Conservation (phyloP, 1,140 invertebrate species). For the Rhopalosiphum padi region DNA sequence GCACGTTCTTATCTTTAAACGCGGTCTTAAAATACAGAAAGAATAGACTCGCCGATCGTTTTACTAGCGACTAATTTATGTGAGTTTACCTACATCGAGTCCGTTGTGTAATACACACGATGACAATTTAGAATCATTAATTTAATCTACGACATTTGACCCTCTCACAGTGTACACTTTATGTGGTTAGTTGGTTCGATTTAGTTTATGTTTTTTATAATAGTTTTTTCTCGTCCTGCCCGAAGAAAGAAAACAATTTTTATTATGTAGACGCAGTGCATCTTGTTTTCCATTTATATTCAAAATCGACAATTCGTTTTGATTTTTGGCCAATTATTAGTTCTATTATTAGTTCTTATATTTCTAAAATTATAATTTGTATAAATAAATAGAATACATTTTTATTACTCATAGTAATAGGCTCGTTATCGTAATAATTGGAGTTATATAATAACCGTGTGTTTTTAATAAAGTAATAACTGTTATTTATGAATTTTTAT, state of each 20-base stretch:
- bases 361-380: not conserved
- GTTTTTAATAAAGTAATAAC: not conserved
- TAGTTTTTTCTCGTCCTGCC: not conserved
- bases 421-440: not conserved
- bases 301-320: not conserved
- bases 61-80: conserved; percentile 24
- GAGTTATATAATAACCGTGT: not conserved
- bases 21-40: not conserved
- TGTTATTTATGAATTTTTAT: not conserved
- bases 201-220: not conserved
- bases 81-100: not conserved
- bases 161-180: not conserved
- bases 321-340: not conserved
- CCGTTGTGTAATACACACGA: not conserved
- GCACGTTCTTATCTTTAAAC: not conserved
- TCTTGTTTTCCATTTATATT: not conserved
- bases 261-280: not conserved
- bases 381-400: not conserved
- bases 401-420: not conserved
- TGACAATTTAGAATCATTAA: conserved; percentile 5
- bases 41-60: not conserved
- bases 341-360: not conserved
- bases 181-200: not conserved
- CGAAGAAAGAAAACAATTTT: not conserved
- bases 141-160: conserved; percentile 1